These are phyloP conservation scores for Hephaestus fuliginosus DNA, from an alignment of 2,797 vertebrate species.

Conservation along the genomic window DNA sequence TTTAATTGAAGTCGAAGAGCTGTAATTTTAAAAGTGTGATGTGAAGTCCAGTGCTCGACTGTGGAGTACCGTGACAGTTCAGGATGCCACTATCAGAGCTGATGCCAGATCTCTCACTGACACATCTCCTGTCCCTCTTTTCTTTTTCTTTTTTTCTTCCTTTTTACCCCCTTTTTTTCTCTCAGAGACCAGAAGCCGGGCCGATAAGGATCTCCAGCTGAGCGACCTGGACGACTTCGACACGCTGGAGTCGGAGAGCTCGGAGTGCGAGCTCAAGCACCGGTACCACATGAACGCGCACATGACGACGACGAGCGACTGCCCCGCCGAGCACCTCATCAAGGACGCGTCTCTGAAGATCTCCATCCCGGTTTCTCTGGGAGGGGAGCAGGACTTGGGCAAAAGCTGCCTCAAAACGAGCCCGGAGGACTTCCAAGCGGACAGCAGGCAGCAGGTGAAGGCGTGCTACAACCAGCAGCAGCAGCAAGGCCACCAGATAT, in stretches of 20 bases:
- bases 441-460: conserved; percentile 87
- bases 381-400: conserved; percentile 86
- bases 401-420: conserved; percentile 90
- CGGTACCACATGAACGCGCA: conserved; percentile 89
- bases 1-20: neutral
- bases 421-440: conserved; percentile 86
- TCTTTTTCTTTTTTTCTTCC: too few relatives aligned
- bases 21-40: conserved; percentile 8
- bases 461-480: conserved; percentile 87
- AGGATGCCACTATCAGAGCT: neutral
- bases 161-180: conserved; percentile 7
- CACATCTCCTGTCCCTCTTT: conserved; percentile 1
- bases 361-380: conserved; percentile 83
- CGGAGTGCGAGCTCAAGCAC: conserved; percentile 93
- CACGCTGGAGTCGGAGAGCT: conserved; percentile 92
- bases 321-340: conserved; percentile 82
- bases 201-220: conserved; percentile 94
- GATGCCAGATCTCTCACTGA: conserved; percentile 24
- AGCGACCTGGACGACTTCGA: conserved; percentile 97
- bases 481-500: conserved; percentile 82
- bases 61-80: neutral
- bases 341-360: conserved; percentile 87
- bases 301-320: conserved; percentile 84
- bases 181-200: conserved; percentile 88
- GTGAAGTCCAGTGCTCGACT: neutral